Evolutionary conservation across 2,797 vertebrate genomes (phyloP).

Genomic region (Rachycentron canadum): DNA sequence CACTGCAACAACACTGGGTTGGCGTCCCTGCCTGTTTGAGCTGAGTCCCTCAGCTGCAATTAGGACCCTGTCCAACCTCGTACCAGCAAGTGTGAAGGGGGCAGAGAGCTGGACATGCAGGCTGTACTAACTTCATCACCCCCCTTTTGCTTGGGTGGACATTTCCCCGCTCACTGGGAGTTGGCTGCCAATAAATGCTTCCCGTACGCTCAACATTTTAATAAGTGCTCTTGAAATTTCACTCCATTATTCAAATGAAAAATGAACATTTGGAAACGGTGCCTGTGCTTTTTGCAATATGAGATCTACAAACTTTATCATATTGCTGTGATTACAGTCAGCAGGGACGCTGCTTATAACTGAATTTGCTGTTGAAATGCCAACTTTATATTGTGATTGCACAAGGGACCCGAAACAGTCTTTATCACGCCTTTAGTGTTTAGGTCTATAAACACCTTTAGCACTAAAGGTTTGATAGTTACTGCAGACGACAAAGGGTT

Average conservation of each 20-base stretch:
- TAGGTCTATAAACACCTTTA: neutral
- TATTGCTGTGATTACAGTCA: slow-evolving; percentile 11
- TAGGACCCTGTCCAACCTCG: slow-evolving; percentile 30
- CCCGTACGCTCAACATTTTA: slow-evolving; percentile 27
- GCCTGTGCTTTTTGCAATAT: slow-evolving; percentile 1
- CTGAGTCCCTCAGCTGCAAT: slow-evolving; percentile 44
- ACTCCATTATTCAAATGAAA: slow-evolving; percentile 22
- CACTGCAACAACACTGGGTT: slow-evolving; percentile 12
- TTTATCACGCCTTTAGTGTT: neutral
- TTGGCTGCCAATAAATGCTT: slow-evolving; percentile 28
- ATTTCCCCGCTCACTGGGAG: slow-evolving; percentile 21
- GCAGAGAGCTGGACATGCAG: slow-evolving; percentile 28
- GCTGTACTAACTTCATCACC: slow-evolving; percentile 37
- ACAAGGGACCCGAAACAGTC: neutral
- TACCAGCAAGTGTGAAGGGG: slow-evolving; percentile 25
- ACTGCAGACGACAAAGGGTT: neutral
- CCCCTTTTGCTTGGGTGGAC: slow-evolving; percentile 30
- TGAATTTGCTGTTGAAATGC: slow-evolving; percentile 7
- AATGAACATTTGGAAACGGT: slow-evolving; percentile 17
- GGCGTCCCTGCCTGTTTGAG: slow-evolving; percentile 14
- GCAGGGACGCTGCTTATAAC: neutral
- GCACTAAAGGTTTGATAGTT: neutral
- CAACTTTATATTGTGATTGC: neutral
- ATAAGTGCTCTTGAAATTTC: slow-evolving; percentile 19
- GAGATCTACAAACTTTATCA: slow-evolving; percentile 1